Evolutionary conservation across 2,113 vertebrate genomes (phyloP).

Genomic region (Arenaria interpres): DNA sequence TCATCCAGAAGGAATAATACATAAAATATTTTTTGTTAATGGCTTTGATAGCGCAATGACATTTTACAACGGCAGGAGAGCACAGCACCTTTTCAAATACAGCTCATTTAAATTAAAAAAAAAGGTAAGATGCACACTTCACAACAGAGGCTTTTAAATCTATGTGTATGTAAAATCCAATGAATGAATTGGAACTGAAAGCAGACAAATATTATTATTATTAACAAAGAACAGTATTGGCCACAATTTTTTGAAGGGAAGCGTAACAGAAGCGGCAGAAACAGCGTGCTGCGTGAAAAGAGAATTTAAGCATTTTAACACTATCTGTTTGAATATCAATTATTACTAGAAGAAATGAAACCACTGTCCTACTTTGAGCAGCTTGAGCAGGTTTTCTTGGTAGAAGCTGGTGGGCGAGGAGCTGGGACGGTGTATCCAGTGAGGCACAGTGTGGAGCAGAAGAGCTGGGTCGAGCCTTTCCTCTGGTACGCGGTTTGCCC

Average conservation of each 20-base stretch:
- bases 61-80: not conserved
- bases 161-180: not conserved
- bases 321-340: not conserved
- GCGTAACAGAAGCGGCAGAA: not conserved
- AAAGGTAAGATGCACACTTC: not conserved
- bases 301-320: not conserved
- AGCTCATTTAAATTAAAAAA: not conserved
- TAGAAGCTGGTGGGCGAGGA: conserved; percentile 68
- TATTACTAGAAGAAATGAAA: not conserved
- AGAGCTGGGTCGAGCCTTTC: conserved; percentile 92
- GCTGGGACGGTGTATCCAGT: conserved; percentile 88
- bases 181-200: not conserved
- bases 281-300: not conserved
- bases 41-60: not conserved
- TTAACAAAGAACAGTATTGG: not conserved
- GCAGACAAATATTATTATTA: not conserved
- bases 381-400: conserved; percentile 85
- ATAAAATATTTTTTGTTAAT: not conserved
- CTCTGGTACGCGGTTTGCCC: conserved; percentile 97
- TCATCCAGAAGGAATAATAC: not conserved
- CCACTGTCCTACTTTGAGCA: conserved; percentile 88
- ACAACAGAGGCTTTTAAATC: not conserved
- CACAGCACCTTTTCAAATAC: accelerated
- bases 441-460: conserved; percentile 93
- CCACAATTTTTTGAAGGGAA: not conserved